A percentile compares a stretch with the other conserved stretches of the same genome.
phyloP scores from a whole-genome alignment of 2,888 invertebrate species.

The Scaptodrosophila latifasciaeformis region DNA sequence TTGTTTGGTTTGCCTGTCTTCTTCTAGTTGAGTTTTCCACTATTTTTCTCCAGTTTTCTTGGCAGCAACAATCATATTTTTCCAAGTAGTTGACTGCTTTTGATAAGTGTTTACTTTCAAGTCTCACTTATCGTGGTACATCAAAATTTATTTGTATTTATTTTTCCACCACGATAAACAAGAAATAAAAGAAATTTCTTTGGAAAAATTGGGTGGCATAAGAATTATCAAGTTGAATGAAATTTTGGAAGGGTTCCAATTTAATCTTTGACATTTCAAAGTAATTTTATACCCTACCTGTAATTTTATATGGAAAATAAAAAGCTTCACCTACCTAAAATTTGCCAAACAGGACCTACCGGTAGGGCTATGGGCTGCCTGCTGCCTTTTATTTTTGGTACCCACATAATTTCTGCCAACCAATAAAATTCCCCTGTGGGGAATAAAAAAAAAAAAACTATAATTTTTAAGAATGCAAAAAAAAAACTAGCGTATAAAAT shows the following conservation, averaged over 20 bases:
- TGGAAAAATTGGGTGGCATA: neutral
- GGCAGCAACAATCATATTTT: too few species aligned
- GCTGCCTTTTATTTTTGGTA: conserved; percentile 12
- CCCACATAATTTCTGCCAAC: conserved; percentile 42
- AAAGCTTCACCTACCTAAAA: conserved; percentile 36
- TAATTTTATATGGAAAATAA: conserved; percentile 50
- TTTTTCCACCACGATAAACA: too few species aligned
- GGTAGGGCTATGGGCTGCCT: too few species aligned
- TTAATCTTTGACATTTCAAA: neutral
- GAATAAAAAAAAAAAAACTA: too few species aligned
- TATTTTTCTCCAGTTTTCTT: conserved; percentile 25
- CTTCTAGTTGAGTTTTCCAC: conserved; percentile 44
- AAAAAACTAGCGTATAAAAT: conserved; percentile 41
- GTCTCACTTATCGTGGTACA: too few species aligned
- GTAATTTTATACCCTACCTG: conserved; percentile 53
- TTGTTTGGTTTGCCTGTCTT: conserved; percentile 34
- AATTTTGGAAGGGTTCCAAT: neutral
- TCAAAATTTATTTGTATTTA: too few species aligned
- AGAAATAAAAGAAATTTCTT: neutral
- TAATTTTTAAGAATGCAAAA: too few species aligned
- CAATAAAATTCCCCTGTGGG: too few species aligned
- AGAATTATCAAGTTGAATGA: neutral
- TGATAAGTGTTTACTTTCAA: neutral
- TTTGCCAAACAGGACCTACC: conserved; percentile 46
- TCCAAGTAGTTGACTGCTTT: too few species aligned